These are phyloP conservation scores for Labroides dimidiatus DNA, from an alignment of 2,797 vertebrate species.

Conservation along the genomic window DNA sequence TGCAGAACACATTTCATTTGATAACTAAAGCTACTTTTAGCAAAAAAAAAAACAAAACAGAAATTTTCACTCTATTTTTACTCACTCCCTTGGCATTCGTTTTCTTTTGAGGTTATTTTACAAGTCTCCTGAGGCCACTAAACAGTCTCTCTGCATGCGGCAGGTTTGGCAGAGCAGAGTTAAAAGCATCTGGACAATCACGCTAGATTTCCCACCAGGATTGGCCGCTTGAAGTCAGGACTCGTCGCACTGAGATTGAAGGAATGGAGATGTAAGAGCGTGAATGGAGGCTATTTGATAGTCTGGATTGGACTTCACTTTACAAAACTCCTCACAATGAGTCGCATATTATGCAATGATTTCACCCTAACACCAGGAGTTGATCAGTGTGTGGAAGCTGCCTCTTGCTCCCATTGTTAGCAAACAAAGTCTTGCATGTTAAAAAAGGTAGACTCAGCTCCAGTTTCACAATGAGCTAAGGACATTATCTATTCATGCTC, in stretches of 20 bases:
- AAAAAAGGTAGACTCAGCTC: not conserved
- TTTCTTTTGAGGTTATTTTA: conserved; percentile 17
- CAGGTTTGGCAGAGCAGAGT: conserved; percentile 19
- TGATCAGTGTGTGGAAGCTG: not conserved
- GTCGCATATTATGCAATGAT: not conserved
- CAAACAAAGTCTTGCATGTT: not conserved
- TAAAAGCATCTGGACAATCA: conserved; percentile 23
- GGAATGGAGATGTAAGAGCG: conserved; percentile 1
- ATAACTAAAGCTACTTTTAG: not conserved
- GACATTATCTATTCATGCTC: not conserved
- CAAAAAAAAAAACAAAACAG: not conserved
- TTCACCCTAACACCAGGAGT: not conserved
- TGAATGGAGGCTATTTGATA: conserved; percentile 10
- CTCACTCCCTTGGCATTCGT: conserved; percentile 7
- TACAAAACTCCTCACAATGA: conserved; percentile 5
- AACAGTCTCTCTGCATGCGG: conserved; percentile 1
- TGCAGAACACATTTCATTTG: no score
- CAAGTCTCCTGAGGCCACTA: conserved; percentile 14
- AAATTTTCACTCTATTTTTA: not conserved
- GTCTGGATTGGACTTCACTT: not conserved
- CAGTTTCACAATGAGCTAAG: not conserved
- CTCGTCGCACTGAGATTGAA: not conserved
- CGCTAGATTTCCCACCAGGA: conserved; percentile 21
- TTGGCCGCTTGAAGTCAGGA: conserved; percentile 7
- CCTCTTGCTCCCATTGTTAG: not conserved